Percentiles rank a stretch among this genome's conserved stretches.
These are phyloP conservation scores for Trididemnum clinides DNA, from an alignment of 23 tunicate genomes.

Conservation along the genomic window DNA sequence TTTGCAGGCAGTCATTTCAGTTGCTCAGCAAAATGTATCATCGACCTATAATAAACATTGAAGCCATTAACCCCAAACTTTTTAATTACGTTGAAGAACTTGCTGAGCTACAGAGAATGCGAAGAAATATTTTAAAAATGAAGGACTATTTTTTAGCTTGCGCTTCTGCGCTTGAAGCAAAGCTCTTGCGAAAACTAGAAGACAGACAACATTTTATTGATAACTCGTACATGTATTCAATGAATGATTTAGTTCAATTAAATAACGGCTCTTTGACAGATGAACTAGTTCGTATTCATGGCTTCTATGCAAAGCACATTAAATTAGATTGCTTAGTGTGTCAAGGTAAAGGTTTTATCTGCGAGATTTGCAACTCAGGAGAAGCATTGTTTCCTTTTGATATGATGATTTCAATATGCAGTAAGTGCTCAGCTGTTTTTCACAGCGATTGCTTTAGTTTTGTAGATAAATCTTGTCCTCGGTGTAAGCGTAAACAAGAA, in stretches of 20 bases:
- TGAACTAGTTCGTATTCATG: conserved; percentile 60
- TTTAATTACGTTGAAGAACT: conserved; percentile 92
- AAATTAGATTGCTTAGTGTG: conserved; percentile 86
- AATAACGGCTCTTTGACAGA: conserved; percentile 43
- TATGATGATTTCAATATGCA: conserved; percentile 57
- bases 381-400: conserved; percentile 92
- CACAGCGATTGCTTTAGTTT: conserved; percentile 80
- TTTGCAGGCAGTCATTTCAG: conserved; percentile 62
- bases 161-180: conserved; percentile 45
- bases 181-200: conserved; percentile 49
- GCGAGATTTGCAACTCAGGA: conserved; percentile 91
- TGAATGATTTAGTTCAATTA: conserved; percentile 66
- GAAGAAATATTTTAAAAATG: conserved; percentile 86
- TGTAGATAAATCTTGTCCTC: conserved; percentile 58
- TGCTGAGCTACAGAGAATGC: conserved; percentile 79
- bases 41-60: conserved; percentile 53
- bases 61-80: conserved; percentile 67
- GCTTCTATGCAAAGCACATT: conserved; percentile 77
- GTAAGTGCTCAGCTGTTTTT: conserved; percentile 82
- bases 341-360: conserved; percentile 95
- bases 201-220: conserved; percentile 95
- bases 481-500: conserved; percentile 56
- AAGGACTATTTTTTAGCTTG: conserved; percentile 73
- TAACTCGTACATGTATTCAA: conserved; percentile 71
- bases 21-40: conserved; percentile 30